phyloP scores from a whole-genome alignment of 2,888 invertebrate species.

The Torymus texanus region DNA sequence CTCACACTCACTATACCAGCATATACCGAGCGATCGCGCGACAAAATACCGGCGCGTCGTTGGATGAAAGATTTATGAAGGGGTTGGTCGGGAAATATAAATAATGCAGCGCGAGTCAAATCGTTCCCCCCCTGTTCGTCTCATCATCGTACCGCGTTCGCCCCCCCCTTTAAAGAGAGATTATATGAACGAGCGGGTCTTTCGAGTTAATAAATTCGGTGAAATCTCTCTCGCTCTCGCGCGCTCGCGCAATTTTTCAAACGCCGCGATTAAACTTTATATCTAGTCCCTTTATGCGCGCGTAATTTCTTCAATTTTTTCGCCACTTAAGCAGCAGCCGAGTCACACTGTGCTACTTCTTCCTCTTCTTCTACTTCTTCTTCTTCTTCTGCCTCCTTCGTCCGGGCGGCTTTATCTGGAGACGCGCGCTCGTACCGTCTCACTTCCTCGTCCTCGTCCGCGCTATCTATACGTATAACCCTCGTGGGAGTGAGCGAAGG shows the following conservation, averaged over 20 bases:
- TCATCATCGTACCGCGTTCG: not conserved
- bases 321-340: slow-evolving; percentile 43
- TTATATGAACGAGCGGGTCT: slow-evolving; percentile 21
- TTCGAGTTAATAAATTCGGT: slow-evolving; percentile 47
- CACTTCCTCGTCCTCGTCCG: too few species aligned
- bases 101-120: slow-evolving; percentile 51
- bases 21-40: slow-evolving; percentile 29
- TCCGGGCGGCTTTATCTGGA: too few species aligned
- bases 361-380: not conserved
- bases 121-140: not conserved
- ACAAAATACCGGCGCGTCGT: slow-evolving; percentile 55
- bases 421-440: too few species aligned
- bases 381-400: too few species aligned
- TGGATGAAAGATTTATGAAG: slow-evolving; percentile 69
- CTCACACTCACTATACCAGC: too few species aligned
- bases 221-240: not conserved
- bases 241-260: not conserved
- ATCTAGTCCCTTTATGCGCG: slow-evolving; percentile 30
- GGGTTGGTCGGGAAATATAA: slow-evolving; percentile 54
- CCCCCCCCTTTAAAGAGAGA: slow-evolving; percentile 37
- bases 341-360: slow-evolving; percentile 11
- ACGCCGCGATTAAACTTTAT: slow-evolving; percentile 38
- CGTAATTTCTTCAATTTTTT: slow-evolving; percentile 54
- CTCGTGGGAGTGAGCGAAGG: slow-evolving; percentile 21
- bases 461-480: slow-evolving; percentile 15